Evolutionary conservation across 2,888 invertebrate genomes (phyloP).

Genomic region (Steromphala cineraria): DNA sequence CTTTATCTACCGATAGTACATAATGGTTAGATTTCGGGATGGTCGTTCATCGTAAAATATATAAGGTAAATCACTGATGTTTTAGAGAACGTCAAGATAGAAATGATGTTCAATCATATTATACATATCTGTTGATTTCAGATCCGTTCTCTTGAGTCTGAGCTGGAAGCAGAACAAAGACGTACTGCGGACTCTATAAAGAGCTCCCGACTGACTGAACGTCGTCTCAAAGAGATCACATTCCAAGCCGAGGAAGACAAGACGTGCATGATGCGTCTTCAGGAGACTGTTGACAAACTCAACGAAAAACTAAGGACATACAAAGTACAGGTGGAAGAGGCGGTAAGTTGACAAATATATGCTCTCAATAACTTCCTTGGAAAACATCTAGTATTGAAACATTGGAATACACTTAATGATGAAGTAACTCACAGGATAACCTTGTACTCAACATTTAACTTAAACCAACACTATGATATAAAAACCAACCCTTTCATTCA

Average conservation of each 20-base stretch:
- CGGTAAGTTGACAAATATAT: constrained; percentile 78
- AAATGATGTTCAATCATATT: constrained; percentile 99
- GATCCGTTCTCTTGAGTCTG: constrained; percentile 79
- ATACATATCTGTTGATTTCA: constrained; percentile 87
- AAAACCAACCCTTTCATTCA: no score
- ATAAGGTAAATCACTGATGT: no score
- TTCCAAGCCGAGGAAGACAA: constrained; percentile 91
- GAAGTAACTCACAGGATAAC: no score
- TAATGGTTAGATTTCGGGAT: no score
- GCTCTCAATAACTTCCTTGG: neutral
- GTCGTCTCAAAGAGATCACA: constrained; percentile 95
- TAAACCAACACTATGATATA: no score
- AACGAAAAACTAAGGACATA: constrained; percentile 99
- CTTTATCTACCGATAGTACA: constrained; percentile 83
- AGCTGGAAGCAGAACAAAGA: constrained; percentile 98
- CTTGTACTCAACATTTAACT: no score
- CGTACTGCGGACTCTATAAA: constrained; percentile 99
- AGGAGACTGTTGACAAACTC: constrained; percentile 99
- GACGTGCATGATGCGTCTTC: constrained; percentile 99
- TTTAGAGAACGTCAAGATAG: no score
- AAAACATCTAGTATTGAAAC: neutral
- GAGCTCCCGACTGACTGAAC: constrained; percentile 97
- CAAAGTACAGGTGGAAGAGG: constrained; percentile 99
- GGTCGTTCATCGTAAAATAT: no score
- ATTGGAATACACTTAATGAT: no score